Conservation (phyloP, 2,888 invertebrate genomes). For the Lasioglossum oenotherae region DNA sequence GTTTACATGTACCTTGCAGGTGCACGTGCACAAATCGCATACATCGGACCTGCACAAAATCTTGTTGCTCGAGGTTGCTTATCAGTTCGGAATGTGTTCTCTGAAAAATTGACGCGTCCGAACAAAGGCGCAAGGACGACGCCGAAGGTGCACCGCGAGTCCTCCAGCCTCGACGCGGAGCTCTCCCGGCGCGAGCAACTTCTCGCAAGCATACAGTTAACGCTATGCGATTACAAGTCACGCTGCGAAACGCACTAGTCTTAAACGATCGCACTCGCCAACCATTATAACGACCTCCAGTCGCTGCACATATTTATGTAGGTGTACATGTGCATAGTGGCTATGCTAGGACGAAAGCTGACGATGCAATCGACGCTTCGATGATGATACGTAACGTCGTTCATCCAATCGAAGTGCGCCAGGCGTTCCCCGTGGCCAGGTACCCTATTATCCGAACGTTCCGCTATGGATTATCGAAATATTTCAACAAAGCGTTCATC, state of each 20-base stretch:
- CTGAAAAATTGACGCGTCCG: not conserved
- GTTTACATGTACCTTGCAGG: not conserved
- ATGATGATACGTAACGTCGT: not conserved
- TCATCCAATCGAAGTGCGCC: not conserved
- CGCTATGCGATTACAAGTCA: not conserved
- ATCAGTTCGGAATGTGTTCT: not conserved
- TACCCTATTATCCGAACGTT: not conserved
- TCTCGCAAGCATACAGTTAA: not conserved
- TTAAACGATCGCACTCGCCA: slow-evolving; percentile 11
- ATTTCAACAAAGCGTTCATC: not conserved
- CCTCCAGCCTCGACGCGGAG: not conserved
- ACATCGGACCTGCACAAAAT: slow-evolving; percentile 29
- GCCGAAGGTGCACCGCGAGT: not conserved
- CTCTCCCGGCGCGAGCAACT: not conserved
- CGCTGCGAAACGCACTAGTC: not conserved
- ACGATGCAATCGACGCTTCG: not conserved
- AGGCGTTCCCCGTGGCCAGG: not conserved
- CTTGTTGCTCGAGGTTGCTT: slow-evolving; percentile 36
- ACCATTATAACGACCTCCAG: slow-evolving; percentile 4
- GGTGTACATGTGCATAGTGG: not conserved
- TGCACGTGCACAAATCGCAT: not conserved
- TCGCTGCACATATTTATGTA: not conserved
- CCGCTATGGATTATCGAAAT: not conserved
- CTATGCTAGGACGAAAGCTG: not conserved
- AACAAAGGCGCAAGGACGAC: slow-evolving; percentile 10